Evolutionary conservation across 2,888 invertebrate genomes (phyloP), one percentile per base, ranked within the genome.

Genomic region (Minunthozetes semirufus): DNA sequence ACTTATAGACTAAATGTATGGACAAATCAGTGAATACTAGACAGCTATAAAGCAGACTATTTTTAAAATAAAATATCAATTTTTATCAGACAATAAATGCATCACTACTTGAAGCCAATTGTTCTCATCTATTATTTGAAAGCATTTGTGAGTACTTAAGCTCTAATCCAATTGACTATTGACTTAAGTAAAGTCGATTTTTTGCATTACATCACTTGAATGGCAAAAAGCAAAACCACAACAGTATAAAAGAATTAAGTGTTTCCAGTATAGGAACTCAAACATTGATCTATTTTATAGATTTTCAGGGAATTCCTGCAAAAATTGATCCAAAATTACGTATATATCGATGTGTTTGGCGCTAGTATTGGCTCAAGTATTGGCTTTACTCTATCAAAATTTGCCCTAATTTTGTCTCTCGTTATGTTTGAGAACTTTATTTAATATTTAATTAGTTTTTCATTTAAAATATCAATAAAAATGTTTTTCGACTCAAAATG

Each of bases 241-340:
- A 63, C 63, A 29, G 27, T 63, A 63, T 63, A 63, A 63, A 63
- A 17, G 29, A 63, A 63, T 63, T 63, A 63, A 63, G 63, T 63
- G 27, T 42, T 42, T 42, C 42, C 42, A 42, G 8, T 29, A 33
- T n/a, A n/a, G 63, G 27, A 63, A 63, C 63, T 29, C 25, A 53
- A 53, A 53, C 19, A 56, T 22, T 19, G 63, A 63, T 63, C 63
- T 63, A 27, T 63, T 53, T 63, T 63, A 63, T 63, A 63, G 63
- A 63, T 63, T 63, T 63, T 63, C n/a, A 38, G 61, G 27, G 53
- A 22, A 61, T 61, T 61, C 61, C 61, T 61, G 13, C 19, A 33
- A 63, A 63, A 25, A 63, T 63, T 27, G 33, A 63, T 63, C 63
- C 56, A 25, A 61, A 53, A 53, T 53, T 63, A 33, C 63, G 25